Conservation (phyloP, 2,888 invertebrate species). For the Alloscopus bannaensis region DNA sequence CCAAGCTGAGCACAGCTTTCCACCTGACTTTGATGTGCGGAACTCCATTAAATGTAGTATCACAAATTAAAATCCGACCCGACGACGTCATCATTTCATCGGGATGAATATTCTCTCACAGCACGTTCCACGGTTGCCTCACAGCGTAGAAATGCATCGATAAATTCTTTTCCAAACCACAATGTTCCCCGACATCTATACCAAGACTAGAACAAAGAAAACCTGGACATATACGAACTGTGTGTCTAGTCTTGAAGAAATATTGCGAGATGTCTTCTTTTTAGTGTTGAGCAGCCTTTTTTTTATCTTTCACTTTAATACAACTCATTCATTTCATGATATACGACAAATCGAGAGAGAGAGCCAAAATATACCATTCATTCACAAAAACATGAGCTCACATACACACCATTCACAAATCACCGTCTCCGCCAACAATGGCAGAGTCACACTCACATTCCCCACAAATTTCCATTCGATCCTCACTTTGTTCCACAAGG, state of each 20-base stretch:
- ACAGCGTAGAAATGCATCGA: constrained; percentile 8
- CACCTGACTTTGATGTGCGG: constrained; percentile 59
- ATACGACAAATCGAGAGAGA: no score
- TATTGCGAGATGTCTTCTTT: constrained; percentile 26
- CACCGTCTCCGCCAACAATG: constrained; percentile 17
- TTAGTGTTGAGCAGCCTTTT: constrained; percentile 17
- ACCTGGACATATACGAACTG: no score
- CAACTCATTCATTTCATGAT: constrained; percentile 33
- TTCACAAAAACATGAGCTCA: constrained; percentile 45
- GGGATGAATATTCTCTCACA: constrained; percentile 8
- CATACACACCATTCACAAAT: no score
- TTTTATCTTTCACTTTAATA: constrained; percentile 50
- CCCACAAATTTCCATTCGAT: constrained; percentile 31
- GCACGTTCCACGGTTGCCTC: background rate
- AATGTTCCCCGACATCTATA: background rate
- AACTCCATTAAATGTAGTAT: constrained; percentile 52
- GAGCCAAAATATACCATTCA: constrained; percentile 30
- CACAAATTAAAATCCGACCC: constrained; percentile 39
- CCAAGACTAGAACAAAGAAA: background rate
- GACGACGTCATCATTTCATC: constrained; percentile 44
- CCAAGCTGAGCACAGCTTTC: constrained; percentile 41
- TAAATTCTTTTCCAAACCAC: background rate
- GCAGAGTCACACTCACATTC: constrained; percentile 2
- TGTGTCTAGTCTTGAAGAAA: constrained; percentile 45
- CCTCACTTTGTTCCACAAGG: background rate